These are phyloP conservation scores for Antitype chi DNA, from an alignment of 2,888 invertebrate genomes.

Conservation along the genomic window DNA sequence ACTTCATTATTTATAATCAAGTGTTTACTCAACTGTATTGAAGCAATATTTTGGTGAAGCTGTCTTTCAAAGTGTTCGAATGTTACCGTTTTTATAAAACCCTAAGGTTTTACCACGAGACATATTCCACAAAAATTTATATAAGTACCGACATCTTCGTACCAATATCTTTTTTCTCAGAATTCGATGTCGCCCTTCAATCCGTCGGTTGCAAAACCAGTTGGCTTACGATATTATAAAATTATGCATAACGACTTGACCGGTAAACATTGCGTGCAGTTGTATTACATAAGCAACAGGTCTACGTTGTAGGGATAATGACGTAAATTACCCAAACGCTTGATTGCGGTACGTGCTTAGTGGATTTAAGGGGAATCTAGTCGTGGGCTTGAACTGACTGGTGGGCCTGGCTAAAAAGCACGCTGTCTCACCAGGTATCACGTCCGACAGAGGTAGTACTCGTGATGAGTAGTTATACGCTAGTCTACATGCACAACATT, in stretches of 20 bases:
- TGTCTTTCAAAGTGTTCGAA: background rate
- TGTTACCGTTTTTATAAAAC: background rate
- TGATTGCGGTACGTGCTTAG: conserved; percentile 11
- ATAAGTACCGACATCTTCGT: background rate
- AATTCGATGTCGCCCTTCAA: conserved; percentile 1
- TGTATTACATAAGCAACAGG: conserved; percentile 43
- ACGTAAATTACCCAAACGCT: conserved; percentile 20
- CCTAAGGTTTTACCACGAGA: background rate
- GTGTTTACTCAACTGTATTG: background rate
- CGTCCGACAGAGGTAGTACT: too few relatives aligned
- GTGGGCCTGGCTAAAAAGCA: too few relatives aligned
- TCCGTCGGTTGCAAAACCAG: conserved; percentile 2
- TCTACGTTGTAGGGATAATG: conserved; percentile 20
- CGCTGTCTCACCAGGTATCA: too few relatives aligned
- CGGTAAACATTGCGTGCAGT: conserved; percentile 36
- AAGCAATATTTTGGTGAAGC: background rate
- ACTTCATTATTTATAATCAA: background rate
- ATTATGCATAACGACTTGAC: conserved; percentile 17
- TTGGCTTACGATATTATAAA: conserved; percentile 21
- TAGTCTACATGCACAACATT: too few relatives aligned
- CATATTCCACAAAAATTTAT: background rate
- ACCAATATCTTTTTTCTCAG: background rate
- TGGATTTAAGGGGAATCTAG: too few relatives aligned
- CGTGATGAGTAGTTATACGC: too few relatives aligned
- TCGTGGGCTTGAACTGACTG: too few relatives aligned